These are phyloP conservation scores for Minunthozetes semirufus DNA, from an alignment of 2,888 invertebrate genomes.

Conservation along the genomic window DNA sequence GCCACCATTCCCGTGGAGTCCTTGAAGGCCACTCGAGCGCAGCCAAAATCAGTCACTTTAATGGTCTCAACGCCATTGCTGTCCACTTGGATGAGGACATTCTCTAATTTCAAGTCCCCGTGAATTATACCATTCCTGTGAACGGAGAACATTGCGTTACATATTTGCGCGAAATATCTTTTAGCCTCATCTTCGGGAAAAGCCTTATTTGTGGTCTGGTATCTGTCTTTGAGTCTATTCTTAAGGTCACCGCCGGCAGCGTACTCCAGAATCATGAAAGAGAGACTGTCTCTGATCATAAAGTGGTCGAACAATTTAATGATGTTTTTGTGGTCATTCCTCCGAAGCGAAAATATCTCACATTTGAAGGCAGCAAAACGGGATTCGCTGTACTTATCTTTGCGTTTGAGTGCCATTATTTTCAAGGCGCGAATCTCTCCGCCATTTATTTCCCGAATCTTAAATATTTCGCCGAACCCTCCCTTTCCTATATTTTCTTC, in stretches of 20 bases:
- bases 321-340: neutral
- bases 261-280: neutral
- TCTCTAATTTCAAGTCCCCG: neutral
- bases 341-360: neutral
- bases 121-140: neutral
- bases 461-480: neutral
- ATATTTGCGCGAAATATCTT: neutral
- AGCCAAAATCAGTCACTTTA: slow-evolving; percentile 2
- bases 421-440: neutral
- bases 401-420: neutral
- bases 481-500: neutral
- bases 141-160: neutral
- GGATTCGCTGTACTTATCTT: neutral
- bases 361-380: neutral
- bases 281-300: neutral
- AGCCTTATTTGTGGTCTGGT: neutral
- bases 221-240: neutral
- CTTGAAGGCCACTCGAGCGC: neutral
- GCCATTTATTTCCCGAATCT: too few species aligned
- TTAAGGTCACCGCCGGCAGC: neutral
- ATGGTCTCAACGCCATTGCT: neutral
- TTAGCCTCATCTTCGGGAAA: neutral
- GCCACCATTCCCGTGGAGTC: neutral
- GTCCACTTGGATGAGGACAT: neutral
- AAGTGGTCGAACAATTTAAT: neutral